These are phyloP conservation scores for Tapera naevia DNA, from an alignment of 2,797 vertebrate species.

Conservation along the genomic window DNA sequence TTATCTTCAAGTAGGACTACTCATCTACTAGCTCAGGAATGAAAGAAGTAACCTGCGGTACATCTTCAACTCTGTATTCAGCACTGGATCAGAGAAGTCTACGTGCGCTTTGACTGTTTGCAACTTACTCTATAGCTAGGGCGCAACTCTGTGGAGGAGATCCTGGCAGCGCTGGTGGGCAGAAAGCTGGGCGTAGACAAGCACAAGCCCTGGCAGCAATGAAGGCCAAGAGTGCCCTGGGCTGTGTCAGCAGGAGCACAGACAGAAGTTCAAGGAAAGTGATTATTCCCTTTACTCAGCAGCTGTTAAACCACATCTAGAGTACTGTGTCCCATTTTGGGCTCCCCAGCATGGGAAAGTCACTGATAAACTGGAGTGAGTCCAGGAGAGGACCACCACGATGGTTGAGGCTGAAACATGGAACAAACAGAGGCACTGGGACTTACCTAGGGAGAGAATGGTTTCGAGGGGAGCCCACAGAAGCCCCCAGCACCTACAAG, in stretches of 20 bases:
- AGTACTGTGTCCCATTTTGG: rapidly evolving
- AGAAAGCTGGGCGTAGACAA: rapidly evolving
- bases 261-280: neutral
- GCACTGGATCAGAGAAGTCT: rapidly evolving
- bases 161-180: no score
- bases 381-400: rapidly evolving
- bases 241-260: neutral
- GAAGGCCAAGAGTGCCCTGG: neutral
- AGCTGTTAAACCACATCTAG: neutral
- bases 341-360: rapidly evolving
- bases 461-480: neutral
- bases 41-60: rapidly evolving
- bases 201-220: no score
- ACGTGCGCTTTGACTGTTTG: neutral
- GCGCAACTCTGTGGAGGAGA: neutral
- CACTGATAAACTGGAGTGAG: rapidly evolving
- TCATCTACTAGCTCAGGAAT: neutral
- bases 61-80: neutral
- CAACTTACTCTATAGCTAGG: neutral
- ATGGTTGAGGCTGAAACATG: rapidly evolving
- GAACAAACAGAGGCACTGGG: neutral
- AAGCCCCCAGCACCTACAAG: neutral
- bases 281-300: neutral
- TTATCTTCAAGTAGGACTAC: neutral
- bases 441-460: neutral